These are phyloP conservation scores for Meteorus colon DNA, from an alignment of 2,888 invertebrate species.

Conservation along the genomic window DNA sequence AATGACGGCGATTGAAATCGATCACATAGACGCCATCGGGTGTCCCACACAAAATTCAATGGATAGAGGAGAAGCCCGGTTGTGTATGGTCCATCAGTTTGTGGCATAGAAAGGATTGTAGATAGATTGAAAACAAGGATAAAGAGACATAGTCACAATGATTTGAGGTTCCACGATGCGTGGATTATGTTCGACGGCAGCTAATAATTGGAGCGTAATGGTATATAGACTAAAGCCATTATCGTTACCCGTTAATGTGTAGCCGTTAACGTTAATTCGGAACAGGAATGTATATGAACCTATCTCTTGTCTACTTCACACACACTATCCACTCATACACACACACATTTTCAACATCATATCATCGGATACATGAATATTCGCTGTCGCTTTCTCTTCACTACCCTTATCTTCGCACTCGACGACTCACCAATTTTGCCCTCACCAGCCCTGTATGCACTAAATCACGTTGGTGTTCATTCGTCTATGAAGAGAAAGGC, in stretches of 20 bases:
- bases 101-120: background rate
- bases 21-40: constrained; percentile 13
- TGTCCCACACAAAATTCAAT: constrained; percentile 18
- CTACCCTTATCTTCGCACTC: background rate
- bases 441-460: background rate
- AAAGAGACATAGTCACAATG: constrained; percentile 5
- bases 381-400: background rate
- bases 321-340: background rate
- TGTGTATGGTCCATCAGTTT: constrained; percentile 1
- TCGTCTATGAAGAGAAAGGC: background rate
- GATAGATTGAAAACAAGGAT: constrained; percentile 21
- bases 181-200: constrained; percentile 38
- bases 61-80: background rate
- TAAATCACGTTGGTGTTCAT: background rate
- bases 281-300: background rate
- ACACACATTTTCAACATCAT: background rate
- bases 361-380: background rate
- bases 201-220: constrained; percentile 43
- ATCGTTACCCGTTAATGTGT: constrained; percentile 34
- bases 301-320: background rate
- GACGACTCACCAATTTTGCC: background rate
- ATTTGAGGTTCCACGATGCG: constrained; percentile 39
- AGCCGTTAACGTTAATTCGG: constrained; percentile 24
- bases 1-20: constrained; percentile 18
- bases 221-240: constrained; percentile 37